phyloP scores from a whole-genome alignment of 1,140 invertebrate genomes.

The Mylabris phalerata region DNA sequence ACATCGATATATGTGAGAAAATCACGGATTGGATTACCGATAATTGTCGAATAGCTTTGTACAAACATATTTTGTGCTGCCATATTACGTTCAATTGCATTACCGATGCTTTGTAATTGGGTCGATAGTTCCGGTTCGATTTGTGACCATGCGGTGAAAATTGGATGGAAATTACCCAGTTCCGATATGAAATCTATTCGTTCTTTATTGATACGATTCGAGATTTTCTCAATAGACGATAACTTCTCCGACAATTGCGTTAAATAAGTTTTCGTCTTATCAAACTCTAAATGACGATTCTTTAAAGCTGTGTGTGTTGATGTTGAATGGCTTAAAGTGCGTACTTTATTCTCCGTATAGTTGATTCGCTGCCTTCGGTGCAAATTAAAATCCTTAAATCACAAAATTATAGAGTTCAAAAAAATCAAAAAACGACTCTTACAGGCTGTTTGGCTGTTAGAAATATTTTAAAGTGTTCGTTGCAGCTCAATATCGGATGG shows the following conservation, averaged over 20 bases:
- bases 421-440: constrained; percentile 28
- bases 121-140: constrained; percentile 48
- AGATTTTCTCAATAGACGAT: constrained; percentile 57
- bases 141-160: constrained; percentile 49
- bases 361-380: constrained; percentile 56
- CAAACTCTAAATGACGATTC: constrained; percentile 57
- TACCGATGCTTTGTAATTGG: constrained; percentile 44
- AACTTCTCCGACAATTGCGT: constrained; percentile 58
- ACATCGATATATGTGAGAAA: constrained; percentile 64
- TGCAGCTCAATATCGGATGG: constrained; percentile 67
- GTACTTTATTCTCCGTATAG: constrained; percentile 47
- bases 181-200: constrained; percentile 51
- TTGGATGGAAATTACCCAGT: constrained; percentile 50
- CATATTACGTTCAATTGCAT: constrained; percentile 46
- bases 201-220: constrained; percentile 61
- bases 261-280: constrained; percentile 58
- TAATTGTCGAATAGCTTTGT: constrained; percentile 39
- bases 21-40: constrained; percentile 55
- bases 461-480: constrained; percentile 61
- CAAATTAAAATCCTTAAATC: constrained; percentile 56
- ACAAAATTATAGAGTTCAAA: neutral
- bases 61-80: constrained; percentile 49
- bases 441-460: constrained; percentile 61
- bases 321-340: constrained; percentile 35
- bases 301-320: constrained; percentile 41